Conservation (phyloP, 2,888 invertebrate genomes). For the Archaeoteleia sp. region DNA sequence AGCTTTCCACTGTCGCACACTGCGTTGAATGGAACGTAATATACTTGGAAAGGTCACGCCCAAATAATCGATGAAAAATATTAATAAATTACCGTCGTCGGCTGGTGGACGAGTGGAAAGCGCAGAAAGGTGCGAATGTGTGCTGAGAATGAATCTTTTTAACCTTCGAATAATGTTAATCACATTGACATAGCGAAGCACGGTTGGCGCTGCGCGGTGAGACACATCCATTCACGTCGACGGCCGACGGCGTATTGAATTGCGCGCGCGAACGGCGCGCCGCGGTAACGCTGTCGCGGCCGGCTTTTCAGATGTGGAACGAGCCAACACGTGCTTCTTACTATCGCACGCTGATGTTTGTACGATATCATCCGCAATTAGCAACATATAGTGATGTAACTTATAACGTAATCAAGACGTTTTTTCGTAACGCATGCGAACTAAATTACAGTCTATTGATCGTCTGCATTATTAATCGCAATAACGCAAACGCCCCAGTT, state of each 20-base stretch:
- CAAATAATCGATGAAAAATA: conserved; percentile 16
- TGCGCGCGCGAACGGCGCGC: conserved; percentile 23
- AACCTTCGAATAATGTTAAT: conserved; percentile 19
- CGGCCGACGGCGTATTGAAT: conserved; percentile 27
- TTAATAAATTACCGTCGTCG: conserved; percentile 12
- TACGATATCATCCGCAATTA: conserved; percentile 16
- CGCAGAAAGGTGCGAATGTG: neutral
- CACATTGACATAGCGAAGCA: conserved; percentile 18
- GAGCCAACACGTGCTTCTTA: conserved; percentile 25
- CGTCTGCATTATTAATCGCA: too few relatives aligned
- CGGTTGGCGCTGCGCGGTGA: conserved; percentile 21
- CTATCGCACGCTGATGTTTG: neutral
- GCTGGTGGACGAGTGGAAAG: too few relatives aligned
- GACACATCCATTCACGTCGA: conserved; percentile 30
- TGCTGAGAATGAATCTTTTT: neutral
- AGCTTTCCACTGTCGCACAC: too few relatives aligned
- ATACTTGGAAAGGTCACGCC: conserved; percentile 26
- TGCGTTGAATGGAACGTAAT: too few relatives aligned
- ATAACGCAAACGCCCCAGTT: too few relatives aligned
- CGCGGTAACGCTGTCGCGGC: conserved; percentile 15
- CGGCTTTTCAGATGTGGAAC: conserved; percentile 36
- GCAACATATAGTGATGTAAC: too few relatives aligned
- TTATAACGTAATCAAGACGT: conserved; percentile 1
- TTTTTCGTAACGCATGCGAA: neutral
- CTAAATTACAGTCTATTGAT: too few relatives aligned